phyloP scores from a whole-genome alignment of 2,797 vertebrate species.

The Enteromius treurensis region DNA sequence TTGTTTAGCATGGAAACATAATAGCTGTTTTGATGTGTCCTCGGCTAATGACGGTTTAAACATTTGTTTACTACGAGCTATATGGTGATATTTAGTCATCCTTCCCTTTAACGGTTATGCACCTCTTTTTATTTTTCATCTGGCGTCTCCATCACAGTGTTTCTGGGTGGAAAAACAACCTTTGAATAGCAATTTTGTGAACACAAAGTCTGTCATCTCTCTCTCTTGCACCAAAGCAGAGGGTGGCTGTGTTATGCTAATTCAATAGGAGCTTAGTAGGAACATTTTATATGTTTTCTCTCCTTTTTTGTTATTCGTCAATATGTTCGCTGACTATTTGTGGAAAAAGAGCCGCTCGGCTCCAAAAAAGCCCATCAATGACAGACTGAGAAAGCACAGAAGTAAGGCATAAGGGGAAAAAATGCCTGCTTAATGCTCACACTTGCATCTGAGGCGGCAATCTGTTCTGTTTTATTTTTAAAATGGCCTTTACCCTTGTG shows the following conservation, averaged over 20 bases:
- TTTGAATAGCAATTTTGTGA: constrained; percentile 53
- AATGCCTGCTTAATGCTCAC: constrained; percentile 50
- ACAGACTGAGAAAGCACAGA: constrained; percentile 57
- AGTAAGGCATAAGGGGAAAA: constrained; percentile 52
- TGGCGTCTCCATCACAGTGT: constrained; percentile 36
- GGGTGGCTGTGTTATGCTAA: constrained; percentile 55
- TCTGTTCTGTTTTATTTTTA: constrained; percentile 63
- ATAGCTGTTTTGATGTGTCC: constrained; percentile 39
- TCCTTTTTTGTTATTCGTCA: constrained; percentile 55
- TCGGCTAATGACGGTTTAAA: constrained; percentile 34
- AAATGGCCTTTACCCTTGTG: constrained; percentile 56
- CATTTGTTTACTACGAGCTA: constrained; percentile 36
- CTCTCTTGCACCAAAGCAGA: constrained; percentile 44
- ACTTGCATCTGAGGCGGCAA: constrained; percentile 52
- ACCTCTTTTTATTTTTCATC: constrained; percentile 11
- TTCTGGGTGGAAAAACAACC: constrained; percentile 50
- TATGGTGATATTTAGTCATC: constrained; percentile 25
- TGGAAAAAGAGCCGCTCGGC: constrained; percentile 51
- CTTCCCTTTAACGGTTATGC: not conserved
- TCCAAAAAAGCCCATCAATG: constrained; percentile 59
- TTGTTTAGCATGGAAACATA: constrained; percentile 34
- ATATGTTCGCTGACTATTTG: constrained; percentile 57
- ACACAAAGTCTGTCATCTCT: constrained; percentile 50
- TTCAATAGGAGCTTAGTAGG: constrained; percentile 46
- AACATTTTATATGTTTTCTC: constrained; percentile 32